A percentile compares a stretch with the other conserved stretches of the same genome.
These are phyloP conservation scores for Patagioenas fasciata DNA, from an alignment of 2,113 vertebrate species.

Conservation along the genomic window DNA sequence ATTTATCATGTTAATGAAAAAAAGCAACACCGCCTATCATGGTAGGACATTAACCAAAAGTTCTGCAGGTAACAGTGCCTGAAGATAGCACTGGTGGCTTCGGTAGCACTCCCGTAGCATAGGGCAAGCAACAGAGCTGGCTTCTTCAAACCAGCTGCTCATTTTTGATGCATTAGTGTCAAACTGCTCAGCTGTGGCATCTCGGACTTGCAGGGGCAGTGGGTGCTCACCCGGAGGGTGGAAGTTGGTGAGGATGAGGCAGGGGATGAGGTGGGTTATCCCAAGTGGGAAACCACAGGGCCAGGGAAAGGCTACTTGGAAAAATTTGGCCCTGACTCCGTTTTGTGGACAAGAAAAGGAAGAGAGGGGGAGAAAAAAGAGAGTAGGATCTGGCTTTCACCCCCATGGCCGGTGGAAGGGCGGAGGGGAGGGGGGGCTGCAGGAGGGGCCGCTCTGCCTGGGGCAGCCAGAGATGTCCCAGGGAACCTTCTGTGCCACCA, in stretches of 20 bases:
- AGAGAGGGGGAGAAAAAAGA: not conserved
- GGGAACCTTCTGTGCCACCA: not conserved
- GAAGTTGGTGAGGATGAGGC: not conserved
- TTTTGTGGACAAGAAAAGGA: not conserved
- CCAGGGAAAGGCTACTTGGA: not conserved
- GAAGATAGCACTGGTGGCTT: not conserved
- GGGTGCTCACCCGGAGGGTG: not conserved
- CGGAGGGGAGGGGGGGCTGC: not conserved
- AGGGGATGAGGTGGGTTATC: not conserved
- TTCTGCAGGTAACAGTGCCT: slow-evolving; percentile 1
- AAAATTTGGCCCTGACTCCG: not conserved
- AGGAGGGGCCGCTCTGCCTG: not conserved
- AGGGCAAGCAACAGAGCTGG: not conserved
- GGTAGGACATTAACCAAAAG: not conserved
- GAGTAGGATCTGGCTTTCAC: not conserved
- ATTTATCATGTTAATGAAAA: not conserved
- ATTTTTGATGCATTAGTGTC: not conserved
- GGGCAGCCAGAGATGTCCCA: not conserved
- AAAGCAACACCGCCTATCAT: not conserved
- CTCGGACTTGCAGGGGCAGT: not conserved
- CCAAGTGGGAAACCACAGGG: not conserved
- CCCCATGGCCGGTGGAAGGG: not conserved
- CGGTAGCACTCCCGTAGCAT: not conserved
- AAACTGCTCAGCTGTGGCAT: not conserved
- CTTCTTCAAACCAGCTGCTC: not conserved